Evolutionary conservation across 2,797 vertebrate genomes (phyloP), one percentile per base, ranked within the genome.

Genomic region (Brotula barbata): DNA sequence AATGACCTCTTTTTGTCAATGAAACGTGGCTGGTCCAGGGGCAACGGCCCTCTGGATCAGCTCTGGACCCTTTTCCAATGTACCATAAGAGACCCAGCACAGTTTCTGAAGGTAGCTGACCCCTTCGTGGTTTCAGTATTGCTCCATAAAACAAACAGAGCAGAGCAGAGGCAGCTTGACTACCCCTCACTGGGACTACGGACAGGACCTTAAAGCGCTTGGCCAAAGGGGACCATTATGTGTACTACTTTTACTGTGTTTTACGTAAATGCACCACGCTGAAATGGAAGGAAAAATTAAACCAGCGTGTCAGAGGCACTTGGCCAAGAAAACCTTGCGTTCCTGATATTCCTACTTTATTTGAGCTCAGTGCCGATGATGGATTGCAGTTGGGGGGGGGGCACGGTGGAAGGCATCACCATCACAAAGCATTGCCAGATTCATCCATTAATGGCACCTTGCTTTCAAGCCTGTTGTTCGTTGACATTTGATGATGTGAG

Each of bases 121-220:
- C 79, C 75, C 68, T 55, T 77, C 78, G 75, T 78, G 77, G 61
- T 82, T 77, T 88, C 78, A 76, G 77, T 76, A 54, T 77, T 89
- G 88, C 85, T 90, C 87, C 75, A 90, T 85, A 89, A 90, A 91
- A 85, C 88, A 89, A 89, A 87, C 86, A 88, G 89, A 90, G 90
- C 90, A 87, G 83, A 89, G 85, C 85, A 75, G 78, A 84, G 84
- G 83, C 77, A 86, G 85, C 83, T 80, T 88, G 88, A 78, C 82
- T 62, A 65, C 80, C 87, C 79, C 85, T 82, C 83, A 71, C 80
- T 83, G 79, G 77, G 85, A 89, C 84, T 80, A 84, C 75, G 84
- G 83, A 86, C 82, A 82, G 78, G 79, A 83, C 89, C 87, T 89
- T 70, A 61, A 64, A 86, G 85, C 76, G 20, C 62, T 78, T 86